Conservation (phyloP, 1,140 invertebrate genomes). For the Pectinophora gossypiella region DNA sequence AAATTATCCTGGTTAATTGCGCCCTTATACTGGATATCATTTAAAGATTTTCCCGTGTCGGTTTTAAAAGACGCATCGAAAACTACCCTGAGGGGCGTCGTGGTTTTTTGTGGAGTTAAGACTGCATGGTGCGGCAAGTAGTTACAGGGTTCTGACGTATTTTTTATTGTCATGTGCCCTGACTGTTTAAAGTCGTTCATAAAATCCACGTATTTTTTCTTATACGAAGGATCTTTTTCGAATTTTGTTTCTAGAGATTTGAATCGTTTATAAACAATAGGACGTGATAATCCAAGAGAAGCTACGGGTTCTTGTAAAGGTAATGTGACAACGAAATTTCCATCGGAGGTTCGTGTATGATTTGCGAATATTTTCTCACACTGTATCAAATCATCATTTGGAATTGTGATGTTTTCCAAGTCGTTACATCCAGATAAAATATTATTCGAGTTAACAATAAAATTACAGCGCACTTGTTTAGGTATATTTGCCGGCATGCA, state of each 20-base stretch:
- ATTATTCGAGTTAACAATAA: too few species aligned
- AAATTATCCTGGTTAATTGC: conserved; percentile 40
- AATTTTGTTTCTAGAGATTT: conserved; percentile 6
- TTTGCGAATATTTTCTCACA: background rate
- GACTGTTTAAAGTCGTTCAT: background rate
- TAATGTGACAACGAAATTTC: background rate
- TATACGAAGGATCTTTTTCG: background rate
- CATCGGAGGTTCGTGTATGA: background rate
- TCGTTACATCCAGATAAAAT: too few species aligned
- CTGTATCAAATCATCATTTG: background rate
- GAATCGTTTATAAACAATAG: background rate
- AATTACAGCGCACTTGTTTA: too few species aligned
- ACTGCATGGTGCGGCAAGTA: background rate
- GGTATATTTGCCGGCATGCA: too few species aligned
- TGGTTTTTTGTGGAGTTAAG: background rate
- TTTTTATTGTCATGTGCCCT: background rate
- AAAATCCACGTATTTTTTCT: conserved; percentile 1
- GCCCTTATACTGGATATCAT: conserved; percentile 30
- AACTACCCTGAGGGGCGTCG: conserved; percentile 13
- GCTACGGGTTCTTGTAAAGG: background rate
- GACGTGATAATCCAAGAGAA: background rate
- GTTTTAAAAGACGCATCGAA: conserved; percentile 24
- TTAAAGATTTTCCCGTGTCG: conserved; percentile 24
- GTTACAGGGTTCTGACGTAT: background rate
- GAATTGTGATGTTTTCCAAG: background rate